These are phyloP conservation scores for Tetraodon nigroviridis DNA, from an alignment of 2,113 vertebrate species.

Conservation along the genomic window DNA sequence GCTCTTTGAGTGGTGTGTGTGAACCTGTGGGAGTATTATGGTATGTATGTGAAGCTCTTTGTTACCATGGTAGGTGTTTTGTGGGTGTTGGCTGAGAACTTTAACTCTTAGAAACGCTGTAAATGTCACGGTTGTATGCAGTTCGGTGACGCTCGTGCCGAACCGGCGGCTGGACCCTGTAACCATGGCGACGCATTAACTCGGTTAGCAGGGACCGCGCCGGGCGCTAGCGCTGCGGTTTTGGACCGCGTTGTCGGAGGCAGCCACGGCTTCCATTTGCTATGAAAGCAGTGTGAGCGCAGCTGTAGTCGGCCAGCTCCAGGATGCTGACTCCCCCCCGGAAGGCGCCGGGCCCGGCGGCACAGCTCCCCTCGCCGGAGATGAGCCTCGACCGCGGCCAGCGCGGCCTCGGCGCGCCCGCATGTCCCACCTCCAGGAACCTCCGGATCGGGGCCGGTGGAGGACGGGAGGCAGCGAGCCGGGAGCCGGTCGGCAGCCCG, in stretches of 20 bases:
- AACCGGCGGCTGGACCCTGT: constrained; percentile 16
- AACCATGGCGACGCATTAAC: constrained; percentile 47
- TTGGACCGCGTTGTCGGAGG: constrained; percentile 4
- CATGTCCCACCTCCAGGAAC: constrained; percentile 10
- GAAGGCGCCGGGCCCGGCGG: constrained; percentile 17
- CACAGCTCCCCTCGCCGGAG: constrained; percentile 8
- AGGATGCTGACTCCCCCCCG: constrained; percentile 44
- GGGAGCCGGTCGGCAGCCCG: constrained; percentile 19
- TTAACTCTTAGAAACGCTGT: no score
- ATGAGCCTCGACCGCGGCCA: constrained; percentile 17
- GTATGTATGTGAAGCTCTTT: no score
- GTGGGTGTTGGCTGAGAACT: no score
- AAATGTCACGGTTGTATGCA: no score
- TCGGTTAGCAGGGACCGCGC: constrained; percentile 4
- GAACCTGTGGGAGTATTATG: no score
- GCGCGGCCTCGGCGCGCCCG: constrained; percentile 28
- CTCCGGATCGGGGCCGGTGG: constrained; percentile 28
- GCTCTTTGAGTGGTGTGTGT: no score
- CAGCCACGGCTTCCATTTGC: not conserved
- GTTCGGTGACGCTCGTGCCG: no score
- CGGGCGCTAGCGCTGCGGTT: constrained; percentile 9
- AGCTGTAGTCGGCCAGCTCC: constrained; percentile 1
- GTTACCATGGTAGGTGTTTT: no score
- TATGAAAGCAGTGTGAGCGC: not conserved
- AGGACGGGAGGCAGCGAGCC: constrained; percentile 22